Percentiles rank a stretch among this genome's conserved stretches.
Conservation (phyloP, 2,113 vertebrate species). For the Oncorhynchus nerka region DNA sequence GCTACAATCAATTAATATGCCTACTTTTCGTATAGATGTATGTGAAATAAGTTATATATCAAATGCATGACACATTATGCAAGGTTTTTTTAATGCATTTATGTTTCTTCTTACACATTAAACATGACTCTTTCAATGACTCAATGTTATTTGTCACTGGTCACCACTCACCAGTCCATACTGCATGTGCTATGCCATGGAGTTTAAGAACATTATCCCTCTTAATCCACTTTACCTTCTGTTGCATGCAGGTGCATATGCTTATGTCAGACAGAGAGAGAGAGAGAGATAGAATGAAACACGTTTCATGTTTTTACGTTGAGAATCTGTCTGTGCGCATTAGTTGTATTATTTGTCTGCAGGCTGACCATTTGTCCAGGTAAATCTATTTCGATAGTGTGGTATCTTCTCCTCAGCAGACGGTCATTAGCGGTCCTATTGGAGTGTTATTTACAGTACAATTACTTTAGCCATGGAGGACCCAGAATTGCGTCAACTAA, state of each 20-base stretch:
- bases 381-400: neutral
- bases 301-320: neutral
- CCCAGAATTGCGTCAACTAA: conserved; percentile 69
- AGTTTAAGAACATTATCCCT: conserved; percentile 77
- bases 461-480: conserved; percentile 66
- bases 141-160: conserved; percentile 2
- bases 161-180: conserved; percentile 16
- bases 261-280: conserved; percentile 47
- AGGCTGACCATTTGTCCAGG: neutral
- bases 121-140: neutral
- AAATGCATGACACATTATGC: neutral
- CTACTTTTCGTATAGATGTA: neutral
- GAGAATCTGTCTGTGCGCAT: neutral
- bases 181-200: conserved; percentile 39
- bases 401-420: neutral
- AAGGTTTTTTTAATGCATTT: neutral
- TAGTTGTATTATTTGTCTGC: neutral
- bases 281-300: conserved; percentile 16
- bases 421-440: neutral
- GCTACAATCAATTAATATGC: neutral
- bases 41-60: neutral
- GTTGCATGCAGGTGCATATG: conserved; percentile 64
- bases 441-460: neutral
- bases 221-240: conserved; percentile 79
- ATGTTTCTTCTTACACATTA: neutral